phyloP scores from a whole-genome alignment of 1,140 invertebrate species.

The Physella acuta region DNA sequence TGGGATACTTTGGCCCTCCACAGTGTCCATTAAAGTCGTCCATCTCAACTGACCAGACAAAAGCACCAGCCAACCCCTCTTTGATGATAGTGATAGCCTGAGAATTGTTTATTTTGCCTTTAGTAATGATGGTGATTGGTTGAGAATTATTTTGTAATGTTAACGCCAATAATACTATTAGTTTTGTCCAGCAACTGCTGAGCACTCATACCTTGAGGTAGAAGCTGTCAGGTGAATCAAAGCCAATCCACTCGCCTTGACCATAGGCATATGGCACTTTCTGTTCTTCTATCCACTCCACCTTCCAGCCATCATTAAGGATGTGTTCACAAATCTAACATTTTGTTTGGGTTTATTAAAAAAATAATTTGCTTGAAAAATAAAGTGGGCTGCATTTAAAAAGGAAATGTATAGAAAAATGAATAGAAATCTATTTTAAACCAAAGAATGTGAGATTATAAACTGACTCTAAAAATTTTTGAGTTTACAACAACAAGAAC shows the following conservation, averaged over 20 bases:
- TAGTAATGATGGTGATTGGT: neutral
- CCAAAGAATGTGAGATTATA: no score
- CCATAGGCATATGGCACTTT: constrained; percentile 20
- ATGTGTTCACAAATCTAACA: constrained; percentile 48
- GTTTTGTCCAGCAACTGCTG: neutral
- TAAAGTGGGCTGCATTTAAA: neutral
- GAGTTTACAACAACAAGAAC: neutral
- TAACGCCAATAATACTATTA: neutral
- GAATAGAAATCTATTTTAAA: no score
- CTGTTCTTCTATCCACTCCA: constrained; percentile 15
- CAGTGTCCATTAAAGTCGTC: constrained; percentile 62
- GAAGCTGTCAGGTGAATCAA: constrained; percentile 17
- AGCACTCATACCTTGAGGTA: constrained; percentile 11
- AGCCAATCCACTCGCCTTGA: constrained; percentile 8
- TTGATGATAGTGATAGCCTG: constrained; percentile 41
- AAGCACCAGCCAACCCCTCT: constrained; percentile 55
- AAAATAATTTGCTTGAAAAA: neutral
- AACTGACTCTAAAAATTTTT: neutral
- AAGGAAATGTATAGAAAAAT: no score
- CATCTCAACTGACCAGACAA: constrained; percentile 69
- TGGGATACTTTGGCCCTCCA: constrained; percentile 64
- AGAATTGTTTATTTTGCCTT: neutral
- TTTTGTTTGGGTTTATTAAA: no score
- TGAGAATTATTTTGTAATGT: neutral
- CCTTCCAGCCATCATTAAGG: constrained; percentile 28